A percentile compares a stretch with the other conserved stretches of the same genome.
These are phyloP conservation scores for Toxotes lorentzi DNA, from an alignment of 2,797 vertebrate genomes.

Conservation along the genomic window DNA sequence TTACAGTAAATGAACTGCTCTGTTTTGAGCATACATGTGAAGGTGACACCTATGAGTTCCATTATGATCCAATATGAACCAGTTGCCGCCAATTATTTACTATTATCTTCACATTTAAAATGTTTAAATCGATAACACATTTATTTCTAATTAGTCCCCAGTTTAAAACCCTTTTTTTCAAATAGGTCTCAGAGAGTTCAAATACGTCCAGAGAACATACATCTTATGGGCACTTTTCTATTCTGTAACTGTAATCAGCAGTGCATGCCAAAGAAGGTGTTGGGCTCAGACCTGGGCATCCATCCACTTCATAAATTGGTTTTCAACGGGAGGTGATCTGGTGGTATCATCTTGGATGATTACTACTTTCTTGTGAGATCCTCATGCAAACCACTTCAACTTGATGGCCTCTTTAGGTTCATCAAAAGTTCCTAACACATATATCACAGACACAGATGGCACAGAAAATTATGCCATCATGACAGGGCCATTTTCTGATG, in stretches of 20 bases:
- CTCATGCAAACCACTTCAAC: constrained; percentile 9
- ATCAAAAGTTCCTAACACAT: not conserved
- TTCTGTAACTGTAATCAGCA: constrained; percentile 16
- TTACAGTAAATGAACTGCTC: not conserved
- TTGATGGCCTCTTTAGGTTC: not conserved
- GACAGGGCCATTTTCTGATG: not conserved
- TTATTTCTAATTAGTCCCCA: not conserved
- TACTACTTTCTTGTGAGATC: constrained; percentile 5
- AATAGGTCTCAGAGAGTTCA: constrained; percentile 6
- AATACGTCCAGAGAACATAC: constrained; percentile 11
- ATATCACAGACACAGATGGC: too few relatives aligned
- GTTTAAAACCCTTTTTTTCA: not conserved
- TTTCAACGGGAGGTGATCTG: constrained; percentile 22
- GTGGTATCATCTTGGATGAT: constrained; percentile 19
- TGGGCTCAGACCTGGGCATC: constrained; percentile 21
- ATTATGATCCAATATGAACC: constrained; percentile 6
- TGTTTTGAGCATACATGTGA: not conserved
- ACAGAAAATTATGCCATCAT: too few relatives aligned
- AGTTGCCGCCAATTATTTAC: not conserved
- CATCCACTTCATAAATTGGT: constrained; percentile 27
- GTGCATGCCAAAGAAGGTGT: not conserved
- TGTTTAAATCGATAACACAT: constrained; percentile 6
- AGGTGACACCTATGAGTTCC: not conserved
- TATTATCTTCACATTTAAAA: not conserved
- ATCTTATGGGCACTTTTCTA: not conserved